Conservation (phyloP, 2,797 vertebrate genomes). For the Sparidentex hasta region DNA sequence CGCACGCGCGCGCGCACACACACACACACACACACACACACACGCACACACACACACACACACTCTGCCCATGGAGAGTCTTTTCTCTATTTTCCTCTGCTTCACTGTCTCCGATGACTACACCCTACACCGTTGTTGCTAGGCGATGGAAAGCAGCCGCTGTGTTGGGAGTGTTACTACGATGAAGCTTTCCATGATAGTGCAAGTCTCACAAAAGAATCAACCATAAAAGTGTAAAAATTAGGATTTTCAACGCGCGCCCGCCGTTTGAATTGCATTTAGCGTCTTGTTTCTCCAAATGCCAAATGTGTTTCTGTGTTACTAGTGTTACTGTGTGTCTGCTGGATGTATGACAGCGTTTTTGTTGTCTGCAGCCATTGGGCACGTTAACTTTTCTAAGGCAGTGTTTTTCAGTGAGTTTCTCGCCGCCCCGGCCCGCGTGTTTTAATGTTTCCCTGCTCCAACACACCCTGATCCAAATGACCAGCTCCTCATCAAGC, state of each 20-base stretch:
- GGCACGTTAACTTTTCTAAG: no score
- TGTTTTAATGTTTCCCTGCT: no score
- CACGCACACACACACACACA: not conserved
- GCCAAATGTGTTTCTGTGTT: no score
- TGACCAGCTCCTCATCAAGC: no score
- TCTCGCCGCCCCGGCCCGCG: no score
- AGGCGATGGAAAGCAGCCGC: slow-evolving; percentile 63
- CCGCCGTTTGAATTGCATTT: no score
- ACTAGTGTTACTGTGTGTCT: no score
- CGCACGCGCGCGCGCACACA: no score
- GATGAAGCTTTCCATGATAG: not conserved
- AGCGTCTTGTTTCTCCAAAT: no score
- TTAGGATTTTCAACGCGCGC: not conserved
- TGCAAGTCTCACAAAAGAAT: not conserved
- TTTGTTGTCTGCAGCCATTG: no score
- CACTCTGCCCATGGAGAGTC: slow-evolving; percentile 14
- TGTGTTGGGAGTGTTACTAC: slow-evolving; percentile 12
- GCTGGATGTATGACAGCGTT: not conserved
- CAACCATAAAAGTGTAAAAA: not conserved
- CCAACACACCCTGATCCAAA: no score
- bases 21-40: slow-evolving; percentile 2
- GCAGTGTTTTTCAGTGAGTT: no score
- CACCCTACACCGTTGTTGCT: slow-evolving; percentile 74
- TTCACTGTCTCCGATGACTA: slow-evolving; percentile 38
- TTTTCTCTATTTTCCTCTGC: slow-evolving; percentile 29